Evolutionary conservation across 2,797 vertebrate species (phyloP).

Genomic region (Falco cherrug): DNA sequence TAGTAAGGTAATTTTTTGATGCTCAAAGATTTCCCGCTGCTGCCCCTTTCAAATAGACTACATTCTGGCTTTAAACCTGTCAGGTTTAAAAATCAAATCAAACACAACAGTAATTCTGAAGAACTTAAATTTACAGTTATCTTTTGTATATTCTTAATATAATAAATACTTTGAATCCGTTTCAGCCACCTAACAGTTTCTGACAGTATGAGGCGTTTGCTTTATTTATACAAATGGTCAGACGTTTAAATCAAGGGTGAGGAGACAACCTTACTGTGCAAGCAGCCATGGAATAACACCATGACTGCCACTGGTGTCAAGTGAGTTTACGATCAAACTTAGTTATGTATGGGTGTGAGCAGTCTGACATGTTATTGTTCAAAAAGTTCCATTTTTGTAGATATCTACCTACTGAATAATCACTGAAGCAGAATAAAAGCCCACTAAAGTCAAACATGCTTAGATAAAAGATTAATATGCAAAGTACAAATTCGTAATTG

Average conservation of each 20-base stretch:
- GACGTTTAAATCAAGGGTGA: background rate
- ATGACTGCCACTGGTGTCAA: background rate
- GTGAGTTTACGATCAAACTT: background rate
- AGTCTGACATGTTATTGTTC: background rate
- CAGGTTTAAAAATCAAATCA: background rate
- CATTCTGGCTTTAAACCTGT: background rate
- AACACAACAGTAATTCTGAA: background rate
- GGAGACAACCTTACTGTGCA: background rate
- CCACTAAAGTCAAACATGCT: slow-evolving; percentile 7
- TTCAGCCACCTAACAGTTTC: background rate
- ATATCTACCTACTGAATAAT: background rate
- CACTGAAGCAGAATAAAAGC: background rate
- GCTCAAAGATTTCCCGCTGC: background rate
- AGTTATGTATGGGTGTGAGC: background rate
- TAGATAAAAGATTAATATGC: background rate
- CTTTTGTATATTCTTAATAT: background rate
- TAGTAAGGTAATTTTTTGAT: background rate
- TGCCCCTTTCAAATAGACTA: background rate
- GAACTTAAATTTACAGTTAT: background rate
- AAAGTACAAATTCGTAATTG: background rate
- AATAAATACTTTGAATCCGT: background rate
- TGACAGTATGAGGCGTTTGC: background rate
- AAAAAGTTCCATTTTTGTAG: background rate
- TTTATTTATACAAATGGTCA: background rate
- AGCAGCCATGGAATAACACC: background rate